Evolutionary conservation across 2,797 vertebrate genomes (phyloP), one percentile per base, ranked within the genome.

Genomic region (Mionectes olivaceus): DNA sequence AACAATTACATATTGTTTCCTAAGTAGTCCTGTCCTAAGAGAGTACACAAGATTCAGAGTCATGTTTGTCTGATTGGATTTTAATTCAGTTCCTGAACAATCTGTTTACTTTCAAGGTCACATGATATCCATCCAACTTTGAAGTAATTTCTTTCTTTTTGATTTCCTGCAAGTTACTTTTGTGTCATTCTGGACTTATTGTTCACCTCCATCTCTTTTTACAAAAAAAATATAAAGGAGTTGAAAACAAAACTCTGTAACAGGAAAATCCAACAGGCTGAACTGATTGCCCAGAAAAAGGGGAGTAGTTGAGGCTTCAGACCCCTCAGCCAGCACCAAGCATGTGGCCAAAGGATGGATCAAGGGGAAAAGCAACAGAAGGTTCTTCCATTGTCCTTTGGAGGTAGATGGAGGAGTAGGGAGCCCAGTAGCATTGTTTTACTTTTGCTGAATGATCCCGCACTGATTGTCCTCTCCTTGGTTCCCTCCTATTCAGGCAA

Each of bases 41-140:
- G 17, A 87, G 50, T 94, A 67, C 33, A 69, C 18, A 24, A 43
- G 50, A 35, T 41, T 73, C 53, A 15, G 33, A 92, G 56, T 78
- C 57, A 33, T 50, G 50, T 87, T 82, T 93, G 65, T 79, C 61
- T 93, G 80, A 92, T 57, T 80, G 89, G 8, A 37, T 93, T 94
- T 94, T 92, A 91, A 87, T 91, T 92, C 68, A 63, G 30, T 80
- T 55, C 83, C 95, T 84, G 74, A 92, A 93, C 68, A 87, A 75
- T 73, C 57, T 92, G 73, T 89, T 96, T 92, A 87, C 59, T 79
- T 85, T 87, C 84, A 96, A 96, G 85, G 93, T 87, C 53, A 1
- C 28, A 28, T 25, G 11, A 90, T 87, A 91, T 78, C 47, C 17
- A 65, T 47, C 25, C 65, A 21, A 69, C n/a, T 95, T 63, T 52